These are phyloP conservation scores for Oophaga pumilio DNA, from an alignment of 2,113 vertebrate species.

Conservation along the genomic window DNA sequence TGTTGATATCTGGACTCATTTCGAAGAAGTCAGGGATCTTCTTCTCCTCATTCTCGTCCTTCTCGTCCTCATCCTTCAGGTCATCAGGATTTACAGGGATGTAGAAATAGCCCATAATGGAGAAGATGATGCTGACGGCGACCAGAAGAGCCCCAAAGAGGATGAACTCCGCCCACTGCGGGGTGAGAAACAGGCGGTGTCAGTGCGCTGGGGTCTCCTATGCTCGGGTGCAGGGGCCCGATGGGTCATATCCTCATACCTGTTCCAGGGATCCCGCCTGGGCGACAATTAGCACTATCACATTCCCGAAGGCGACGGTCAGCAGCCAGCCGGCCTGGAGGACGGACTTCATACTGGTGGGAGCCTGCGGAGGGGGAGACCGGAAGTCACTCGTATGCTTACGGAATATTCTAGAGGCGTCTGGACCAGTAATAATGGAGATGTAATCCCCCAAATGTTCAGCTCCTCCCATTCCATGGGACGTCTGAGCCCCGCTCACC, in stretches of 20 bases:
- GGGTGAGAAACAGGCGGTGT: slow-evolving; percentile 36
- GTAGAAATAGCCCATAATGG: slow-evolving; percentile 92
- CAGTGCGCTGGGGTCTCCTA: not conserved
- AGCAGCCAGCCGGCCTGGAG: slow-evolving; percentile 95
- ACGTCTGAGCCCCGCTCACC: no score
- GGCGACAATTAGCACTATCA: slow-evolving; percentile 91
- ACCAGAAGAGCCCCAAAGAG: slow-evolving; percentile 88
- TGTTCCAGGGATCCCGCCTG: slow-evolving; percentile 88
- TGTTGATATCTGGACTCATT: slow-evolving; percentile 56
- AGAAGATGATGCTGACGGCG: slow-evolving; percentile 88
- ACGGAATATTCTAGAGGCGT: not conserved
- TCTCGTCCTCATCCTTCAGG: slow-evolving; percentile 66
- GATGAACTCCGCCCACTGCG: slow-evolving; percentile 95
- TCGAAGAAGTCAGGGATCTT: slow-evolving; percentile 59
- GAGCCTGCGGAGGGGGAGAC: slow-evolving; percentile 77
- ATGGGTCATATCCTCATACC: slow-evolving; percentile 72
- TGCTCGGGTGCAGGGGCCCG: not conserved
- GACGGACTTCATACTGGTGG: slow-evolving; percentile 94
- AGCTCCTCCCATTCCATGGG: no score
- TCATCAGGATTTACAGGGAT: slow-evolving; percentile 79
- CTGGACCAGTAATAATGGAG: not conserved
- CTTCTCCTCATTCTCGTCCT: slow-evolving; percentile 50
- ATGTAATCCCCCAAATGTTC: not conserved
- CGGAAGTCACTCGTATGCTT: slow-evolving; percentile 23
- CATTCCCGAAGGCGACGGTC: slow-evolving; percentile 91